Conservation (phyloP, 2,113 vertebrate genomes). For the Macaca mulatta region DNA sequence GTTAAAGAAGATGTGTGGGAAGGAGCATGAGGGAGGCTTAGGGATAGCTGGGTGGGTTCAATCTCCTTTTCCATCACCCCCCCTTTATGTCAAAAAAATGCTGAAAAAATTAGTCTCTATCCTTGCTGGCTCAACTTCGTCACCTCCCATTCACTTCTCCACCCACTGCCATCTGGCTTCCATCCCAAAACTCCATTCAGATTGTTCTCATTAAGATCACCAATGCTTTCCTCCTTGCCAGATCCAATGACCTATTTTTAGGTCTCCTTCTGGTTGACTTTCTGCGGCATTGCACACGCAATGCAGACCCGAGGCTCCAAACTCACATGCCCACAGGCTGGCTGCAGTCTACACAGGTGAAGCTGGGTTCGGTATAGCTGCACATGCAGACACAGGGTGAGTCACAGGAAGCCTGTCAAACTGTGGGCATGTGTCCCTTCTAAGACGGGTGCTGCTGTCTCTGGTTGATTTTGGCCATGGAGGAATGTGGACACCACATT, state of each 20-base stretch:
- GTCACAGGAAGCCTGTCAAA: neutral
- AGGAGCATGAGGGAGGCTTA: neutral
- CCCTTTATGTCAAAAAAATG: conserved; percentile 3
- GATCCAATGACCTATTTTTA: conserved; percentile 60
- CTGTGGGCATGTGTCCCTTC: neutral
- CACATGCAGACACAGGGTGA: neutral
- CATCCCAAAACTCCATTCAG: conserved; percentile 50
- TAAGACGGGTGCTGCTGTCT: neutral
- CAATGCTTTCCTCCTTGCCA: neutral
- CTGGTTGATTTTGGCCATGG: neutral
- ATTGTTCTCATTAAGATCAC: neutral
- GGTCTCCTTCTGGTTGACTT: conserved; percentile 32
- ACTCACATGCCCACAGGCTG: fast-evolving
- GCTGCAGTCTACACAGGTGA: fast-evolving
- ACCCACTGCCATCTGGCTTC: conserved; percentile 70
- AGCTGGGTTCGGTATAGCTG: neutral
- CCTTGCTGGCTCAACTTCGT: conserved; percentile 43
- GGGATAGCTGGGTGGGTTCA: conserved; percentile 38
- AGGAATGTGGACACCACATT: neutral
- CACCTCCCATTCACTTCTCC: conserved; percentile 67
- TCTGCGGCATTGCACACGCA: neutral
- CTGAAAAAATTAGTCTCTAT: conserved; percentile 45
- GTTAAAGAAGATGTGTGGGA: conserved; percentile 65
- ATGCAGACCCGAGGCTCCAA: neutral
- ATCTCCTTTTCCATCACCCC: conserved; percentile 49